Conservation (phyloP, 2,113 vertebrate genomes). For the Orientallactaga bullata region DNA sequence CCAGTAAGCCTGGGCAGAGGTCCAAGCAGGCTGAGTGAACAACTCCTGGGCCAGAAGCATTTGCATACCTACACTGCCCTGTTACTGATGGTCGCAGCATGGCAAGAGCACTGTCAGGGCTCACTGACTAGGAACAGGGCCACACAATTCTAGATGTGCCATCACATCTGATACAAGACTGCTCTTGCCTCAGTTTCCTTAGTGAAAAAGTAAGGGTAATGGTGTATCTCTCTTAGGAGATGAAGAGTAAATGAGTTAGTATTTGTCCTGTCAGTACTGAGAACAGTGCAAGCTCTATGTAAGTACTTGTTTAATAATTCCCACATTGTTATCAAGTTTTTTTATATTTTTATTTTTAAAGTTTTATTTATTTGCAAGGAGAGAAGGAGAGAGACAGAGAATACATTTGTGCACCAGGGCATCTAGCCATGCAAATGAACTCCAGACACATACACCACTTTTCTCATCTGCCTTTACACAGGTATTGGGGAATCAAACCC, state of each 20-base stretch:
- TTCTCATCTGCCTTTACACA: too few relatives aligned
- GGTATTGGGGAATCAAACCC: too few relatives aligned
- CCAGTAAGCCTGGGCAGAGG: too few relatives aligned
- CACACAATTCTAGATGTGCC: not conserved
- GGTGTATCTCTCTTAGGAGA: too few relatives aligned
- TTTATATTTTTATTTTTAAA: too few relatives aligned
- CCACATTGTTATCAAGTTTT: too few relatives aligned
- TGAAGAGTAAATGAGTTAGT: not conserved
- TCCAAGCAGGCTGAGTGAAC: rapidly evolving
- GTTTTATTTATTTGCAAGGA: too few relatives aligned
- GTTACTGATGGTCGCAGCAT: rapidly evolving
- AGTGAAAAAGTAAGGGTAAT: not conserved
- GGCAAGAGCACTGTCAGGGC: rapidly evolving
- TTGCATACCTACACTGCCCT: too few relatives aligned
- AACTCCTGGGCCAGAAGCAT: not conserved
- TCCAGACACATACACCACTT: too few relatives aligned
- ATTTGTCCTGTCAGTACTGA: not conserved
- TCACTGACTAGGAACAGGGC: not conserved
- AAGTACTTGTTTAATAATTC: not conserved
- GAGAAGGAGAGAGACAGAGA: too few relatives aligned
- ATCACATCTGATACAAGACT: not conserved
- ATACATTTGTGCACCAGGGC: too few relatives aligned
- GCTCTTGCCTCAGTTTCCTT: not conserved
- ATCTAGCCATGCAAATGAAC: too few relatives aligned
- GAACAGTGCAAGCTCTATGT: rapidly evolving